Percentiles rank a stretch among this genome's conserved stretches.
Evolutionary conservation across 2,797 vertebrate genomes (phyloP).

Genomic region (Labeo calbasu): DNA sequence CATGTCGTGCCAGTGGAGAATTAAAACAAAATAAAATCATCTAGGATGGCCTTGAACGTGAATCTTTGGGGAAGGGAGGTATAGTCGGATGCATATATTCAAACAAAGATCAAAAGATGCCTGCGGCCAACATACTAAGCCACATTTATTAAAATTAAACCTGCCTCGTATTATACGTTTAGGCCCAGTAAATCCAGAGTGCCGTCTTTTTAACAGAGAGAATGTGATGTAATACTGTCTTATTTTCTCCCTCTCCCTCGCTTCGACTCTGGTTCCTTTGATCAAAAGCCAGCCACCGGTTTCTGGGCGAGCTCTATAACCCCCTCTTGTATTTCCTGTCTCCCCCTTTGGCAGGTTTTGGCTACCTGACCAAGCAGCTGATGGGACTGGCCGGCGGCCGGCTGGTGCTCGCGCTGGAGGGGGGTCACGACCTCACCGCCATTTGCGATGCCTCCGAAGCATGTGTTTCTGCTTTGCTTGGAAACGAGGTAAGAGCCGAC

Average conservation of each 20-base stretch:
- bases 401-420: constrained; percentile 92
- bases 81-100: constrained; percentile 61
- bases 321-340: constrained; percentile 76
- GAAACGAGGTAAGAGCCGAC: constrained; percentile 87
- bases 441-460: constrained; percentile 98
- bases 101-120: constrained; percentile 69
- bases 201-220: constrained; percentile 61
- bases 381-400: constrained; percentile 95
- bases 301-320: constrained; percentile 54
- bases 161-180: constrained; percentile 75
- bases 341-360: constrained; percentile 85
- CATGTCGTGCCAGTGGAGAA: constrained; percentile 13
- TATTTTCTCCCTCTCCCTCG: constrained; percentile 57
- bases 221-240: constrained; percentile 67
- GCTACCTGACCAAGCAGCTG: constrained; percentile 97
- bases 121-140: constrained; percentile 61
- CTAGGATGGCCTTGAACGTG: constrained; percentile 45
- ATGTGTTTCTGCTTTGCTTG: constrained; percentile 93
- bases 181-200: constrained; percentile 71
- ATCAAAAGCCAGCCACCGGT: constrained; percentile 63
- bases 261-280: constrained; percentile 59
- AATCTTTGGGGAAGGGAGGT: constrained; percentile 49
- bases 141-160: constrained; percentile 71
- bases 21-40: constrained; percentile 9
- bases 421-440: constrained; percentile 96